Evolutionary conservation across 2,113 vertebrate genomes (phyloP).

Genomic region (Notarius quadriscutis): DNA sequence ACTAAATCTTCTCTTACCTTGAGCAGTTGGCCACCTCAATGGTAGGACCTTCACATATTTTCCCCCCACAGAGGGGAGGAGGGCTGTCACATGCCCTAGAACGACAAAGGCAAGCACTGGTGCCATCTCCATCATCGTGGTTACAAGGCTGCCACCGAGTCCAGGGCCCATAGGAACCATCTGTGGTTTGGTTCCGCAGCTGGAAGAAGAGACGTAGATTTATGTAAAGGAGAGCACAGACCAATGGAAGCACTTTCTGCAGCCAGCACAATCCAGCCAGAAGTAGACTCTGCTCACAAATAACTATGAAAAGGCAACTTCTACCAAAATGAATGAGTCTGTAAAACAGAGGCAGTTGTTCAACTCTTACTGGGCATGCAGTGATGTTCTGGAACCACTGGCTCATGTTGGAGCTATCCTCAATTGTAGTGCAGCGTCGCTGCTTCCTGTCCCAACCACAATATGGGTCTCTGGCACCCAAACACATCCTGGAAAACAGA

Average conservation of each 20-base stretch:
- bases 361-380: slow-evolving; percentile 84
- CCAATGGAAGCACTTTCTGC: not conserved
- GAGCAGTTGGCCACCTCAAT: slow-evolving; percentile 97
- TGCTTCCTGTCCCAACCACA: slow-evolving; percentile 95
- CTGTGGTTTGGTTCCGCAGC: slow-evolving; percentile 87
- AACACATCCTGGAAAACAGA: slow-evolving; percentile 78
- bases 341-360: slow-evolving; percentile 30
- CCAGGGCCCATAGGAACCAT: slow-evolving; percentile 88
- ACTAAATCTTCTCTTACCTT: slow-evolving; percentile 71
- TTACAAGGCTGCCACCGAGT: slow-evolving; percentile 91
- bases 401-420: slow-evolving; percentile 98
- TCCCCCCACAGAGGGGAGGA: slow-evolving; percentile 85
- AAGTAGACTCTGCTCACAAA: slow-evolving; percentile 10
- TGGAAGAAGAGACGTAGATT: slow-evolving; percentile 55
- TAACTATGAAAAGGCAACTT: slow-evolving; percentile 1
- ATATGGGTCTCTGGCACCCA: slow-evolving; percentile 93
- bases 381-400: slow-evolving; percentile 98
- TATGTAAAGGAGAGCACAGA: not conserved
- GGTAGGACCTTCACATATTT: slow-evolving; percentile 81
- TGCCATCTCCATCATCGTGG: slow-evolving; percentile 87
- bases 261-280: not conserved
- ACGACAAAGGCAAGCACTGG: slow-evolving; percentile 87
- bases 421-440: slow-evolving; percentile 89
- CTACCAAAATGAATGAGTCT: not conserved
- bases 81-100: slow-evolving; percentile 89